These are phyloP conservation scores for Spea bombifrons DNA, from an alignment of 2,113 vertebrate species.

Conservation along the genomic window DNA sequence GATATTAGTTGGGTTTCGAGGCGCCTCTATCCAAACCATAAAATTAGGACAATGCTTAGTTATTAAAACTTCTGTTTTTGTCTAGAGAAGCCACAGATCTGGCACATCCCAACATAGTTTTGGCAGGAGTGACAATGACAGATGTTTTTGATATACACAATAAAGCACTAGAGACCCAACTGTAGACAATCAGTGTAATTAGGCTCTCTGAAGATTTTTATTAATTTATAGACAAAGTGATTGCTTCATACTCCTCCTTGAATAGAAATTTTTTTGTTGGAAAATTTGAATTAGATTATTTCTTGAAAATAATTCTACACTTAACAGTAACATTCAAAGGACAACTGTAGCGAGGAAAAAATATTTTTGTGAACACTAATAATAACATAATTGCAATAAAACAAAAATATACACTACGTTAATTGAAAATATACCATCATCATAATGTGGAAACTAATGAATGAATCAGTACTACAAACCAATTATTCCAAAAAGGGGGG, in stretches of 20 bases:
- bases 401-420: too few species aligned
- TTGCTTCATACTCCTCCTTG: not conserved
- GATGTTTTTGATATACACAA: conserved; percentile 35
- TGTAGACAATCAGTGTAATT: conserved; percentile 34
- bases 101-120: conserved; percentile 16
- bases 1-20: conserved; percentile 24
- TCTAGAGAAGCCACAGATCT: conserved; percentile 1
- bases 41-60: conserved; percentile 36
- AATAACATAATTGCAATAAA: too few species aligned
- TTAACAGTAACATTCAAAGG: too few species aligned
- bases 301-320: too few species aligned
- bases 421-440: too few species aligned
- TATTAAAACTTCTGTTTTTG: conserved; percentile 41
- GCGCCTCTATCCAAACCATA: conserved; percentile 31
- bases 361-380: too few species aligned
- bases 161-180: conserved; percentile 16
- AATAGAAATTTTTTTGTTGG: too few species aligned
- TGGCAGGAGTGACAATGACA: conserved; percentile 30
- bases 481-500: too few species aligned
- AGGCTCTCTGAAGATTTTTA: not conserved
- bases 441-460: too few species aligned
- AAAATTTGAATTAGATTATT: too few species aligned
- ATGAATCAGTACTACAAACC: too few species aligned
- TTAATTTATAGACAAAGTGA: not conserved
- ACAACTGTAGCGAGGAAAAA: too few species aligned